These are phyloP conservation scores for Trinectes maculatus DNA, from an alignment of 2,113 vertebrate species.

Conservation along the genomic window DNA sequence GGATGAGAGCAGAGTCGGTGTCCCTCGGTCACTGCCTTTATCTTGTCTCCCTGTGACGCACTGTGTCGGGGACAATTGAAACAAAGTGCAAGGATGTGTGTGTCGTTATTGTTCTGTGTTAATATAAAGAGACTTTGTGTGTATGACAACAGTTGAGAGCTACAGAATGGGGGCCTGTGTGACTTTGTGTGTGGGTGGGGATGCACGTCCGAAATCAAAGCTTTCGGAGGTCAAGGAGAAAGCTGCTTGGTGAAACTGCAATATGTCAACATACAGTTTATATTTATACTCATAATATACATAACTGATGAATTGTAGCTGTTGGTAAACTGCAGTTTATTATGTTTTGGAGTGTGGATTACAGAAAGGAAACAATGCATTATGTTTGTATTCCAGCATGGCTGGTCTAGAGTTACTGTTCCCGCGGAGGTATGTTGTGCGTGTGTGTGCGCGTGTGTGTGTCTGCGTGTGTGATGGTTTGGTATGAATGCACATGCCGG, in stretches of 20 bases:
- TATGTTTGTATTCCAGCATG: constrained; percentile 77
- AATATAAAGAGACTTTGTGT: constrained; percentile 18
- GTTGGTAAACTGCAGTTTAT: neutral
- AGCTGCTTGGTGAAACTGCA: too few relatives aligned
- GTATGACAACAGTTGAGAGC: neutral
- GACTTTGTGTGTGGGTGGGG: neutral
- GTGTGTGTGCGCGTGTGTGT: constrained; percentile 15
- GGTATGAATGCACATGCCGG: constrained; percentile 2
- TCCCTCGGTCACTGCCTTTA: constrained; percentile 26
- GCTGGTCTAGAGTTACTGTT: constrained; percentile 81
- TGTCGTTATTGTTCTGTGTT: constrained; percentile 15
- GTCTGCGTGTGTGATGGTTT: constrained; percentile 14
- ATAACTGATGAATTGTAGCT: too few relatives aligned
- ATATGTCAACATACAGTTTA: neutral
- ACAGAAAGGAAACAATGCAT: constrained; percentile 34
- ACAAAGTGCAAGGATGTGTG: neutral
- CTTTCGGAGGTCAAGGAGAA: constrained; percentile 3
- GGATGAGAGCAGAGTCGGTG: constrained; percentile 42
- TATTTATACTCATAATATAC: too few relatives aligned
- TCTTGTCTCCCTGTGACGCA: constrained; percentile 6
- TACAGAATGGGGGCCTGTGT: neutral
- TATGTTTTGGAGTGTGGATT: neutral
- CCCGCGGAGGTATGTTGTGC: constrained; percentile 79
- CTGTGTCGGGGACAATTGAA: neutral
- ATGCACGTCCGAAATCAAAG: neutral